Evolutionary conservation across 2,797 vertebrate genomes (phyloP).

Genomic region (Gymnopithys bicolor): DNA sequence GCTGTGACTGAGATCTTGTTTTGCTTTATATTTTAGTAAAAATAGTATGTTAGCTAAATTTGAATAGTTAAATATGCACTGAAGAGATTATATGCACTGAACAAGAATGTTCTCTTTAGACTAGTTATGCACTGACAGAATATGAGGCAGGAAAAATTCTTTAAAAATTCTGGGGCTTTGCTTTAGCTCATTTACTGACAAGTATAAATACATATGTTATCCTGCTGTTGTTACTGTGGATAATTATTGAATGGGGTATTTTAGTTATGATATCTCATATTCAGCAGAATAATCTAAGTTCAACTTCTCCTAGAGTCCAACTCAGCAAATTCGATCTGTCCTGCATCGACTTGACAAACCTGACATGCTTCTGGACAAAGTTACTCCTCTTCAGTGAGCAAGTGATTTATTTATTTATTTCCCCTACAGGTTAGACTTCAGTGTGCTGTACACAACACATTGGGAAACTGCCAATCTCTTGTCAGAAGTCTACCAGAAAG

Average conservation of each 20-base stretch:
- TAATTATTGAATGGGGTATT: constrained; percentile 60
- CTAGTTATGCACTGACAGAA: constrained; percentile 35
- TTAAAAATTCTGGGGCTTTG: constrained; percentile 39
- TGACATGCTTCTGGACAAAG: constrained; percentile 2
- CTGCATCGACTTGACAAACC: constrained; percentile 12
- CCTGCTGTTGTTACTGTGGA: constrained; percentile 45
- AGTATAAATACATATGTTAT: constrained; percentile 35
- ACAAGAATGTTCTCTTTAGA: constrained; percentile 40
- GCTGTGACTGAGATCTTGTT: constrained; percentile 90
- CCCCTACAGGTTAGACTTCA: not conserved
- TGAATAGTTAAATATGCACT: constrained; percentile 53
- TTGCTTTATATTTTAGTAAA: constrained; percentile 80
- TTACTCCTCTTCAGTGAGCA: not conserved
- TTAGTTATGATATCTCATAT: constrained; percentile 51
- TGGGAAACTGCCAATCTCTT: not conserved
- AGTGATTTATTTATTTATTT: not conserved
- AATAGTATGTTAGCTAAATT: constrained; percentile 79
- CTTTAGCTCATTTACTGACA: constrained; percentile 44
- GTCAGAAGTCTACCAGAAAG: not conserved
- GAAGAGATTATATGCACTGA: constrained; percentile 51
- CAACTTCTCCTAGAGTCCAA: not conserved
- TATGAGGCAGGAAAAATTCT: not conserved
- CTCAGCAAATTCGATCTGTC: constrained; percentile 17
- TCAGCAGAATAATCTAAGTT: constrained; percentile 62
- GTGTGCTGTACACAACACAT: not conserved